phyloP scores from a whole-genome alignment of 1,140 invertebrate species.

The Camponotus vicinus region DNA sequence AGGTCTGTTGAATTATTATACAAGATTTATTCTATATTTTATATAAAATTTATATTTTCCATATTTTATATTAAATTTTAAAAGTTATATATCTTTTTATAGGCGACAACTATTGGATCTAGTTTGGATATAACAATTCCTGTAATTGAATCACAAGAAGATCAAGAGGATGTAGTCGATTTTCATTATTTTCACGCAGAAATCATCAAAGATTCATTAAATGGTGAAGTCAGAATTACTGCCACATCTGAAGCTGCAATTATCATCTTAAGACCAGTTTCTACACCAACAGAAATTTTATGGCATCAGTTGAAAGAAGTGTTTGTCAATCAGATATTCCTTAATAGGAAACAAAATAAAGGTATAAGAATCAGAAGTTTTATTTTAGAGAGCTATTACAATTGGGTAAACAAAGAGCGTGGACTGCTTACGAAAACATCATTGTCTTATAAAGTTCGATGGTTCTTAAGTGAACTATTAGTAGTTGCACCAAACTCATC shows the following conservation, averaged over 20 bases:
- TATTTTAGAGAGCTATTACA: constrained; percentile 74
- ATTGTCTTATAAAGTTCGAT: constrained; percentile 70
- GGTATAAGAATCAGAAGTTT: constrained; percentile 73
- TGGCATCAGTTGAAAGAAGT: constrained; percentile 80
- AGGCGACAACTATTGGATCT: constrained; percentile 54
- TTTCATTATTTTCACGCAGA: constrained; percentile 73
- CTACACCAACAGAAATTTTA: constrained; percentile 65
- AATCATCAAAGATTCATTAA: constrained; percentile 70
- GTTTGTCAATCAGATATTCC: constrained; percentile 79
- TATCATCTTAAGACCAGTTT: constrained; percentile 35
- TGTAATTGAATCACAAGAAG: constrained; percentile 48
- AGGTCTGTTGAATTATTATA: constrained; percentile 77
- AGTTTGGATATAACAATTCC: constrained; percentile 52
- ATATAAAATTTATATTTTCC: constrained; percentile 60
- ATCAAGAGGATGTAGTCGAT: constrained; percentile 49
- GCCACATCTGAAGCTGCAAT: constrained; percentile 26
- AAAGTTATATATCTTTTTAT: constrained; percentile 50
- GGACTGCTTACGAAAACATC: constrained; percentile 61
- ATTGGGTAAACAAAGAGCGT: constrained; percentile 73
- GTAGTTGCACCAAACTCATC: constrained; percentile 70
- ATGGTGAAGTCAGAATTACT: constrained; percentile 73
- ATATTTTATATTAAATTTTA: constrained; percentile 56
- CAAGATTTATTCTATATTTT: constrained; percentile 60
- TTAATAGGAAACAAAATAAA: constrained; percentile 60
- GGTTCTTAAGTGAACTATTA: constrained; percentile 80